phyloP scores from a whole-genome alignment of 2,113 vertebrate genomes.

The Bubo scandiacus region DNA sequence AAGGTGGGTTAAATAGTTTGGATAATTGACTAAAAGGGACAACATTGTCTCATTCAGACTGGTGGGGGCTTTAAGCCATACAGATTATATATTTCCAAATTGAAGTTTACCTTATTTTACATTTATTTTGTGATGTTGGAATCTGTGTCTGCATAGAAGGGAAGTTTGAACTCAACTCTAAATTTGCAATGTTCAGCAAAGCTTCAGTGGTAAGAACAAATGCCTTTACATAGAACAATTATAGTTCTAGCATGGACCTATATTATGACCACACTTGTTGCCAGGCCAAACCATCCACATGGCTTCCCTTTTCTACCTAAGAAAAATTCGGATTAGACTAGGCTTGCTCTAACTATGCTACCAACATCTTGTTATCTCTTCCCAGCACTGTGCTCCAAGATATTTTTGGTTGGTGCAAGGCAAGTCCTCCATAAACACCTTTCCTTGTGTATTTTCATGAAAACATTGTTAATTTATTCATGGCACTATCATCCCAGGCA shows the following conservation, averaged over 20 bases:
- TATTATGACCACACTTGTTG: accelerated
- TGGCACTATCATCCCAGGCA: conserved; percentile 11
- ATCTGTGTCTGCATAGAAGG: neutral
- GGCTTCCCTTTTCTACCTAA: neutral
- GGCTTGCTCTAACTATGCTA: neutral
- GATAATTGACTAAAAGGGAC: neutral
- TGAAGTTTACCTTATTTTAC: neutral
- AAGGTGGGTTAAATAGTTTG: neutral
- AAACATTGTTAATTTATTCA: conserved; percentile 43
- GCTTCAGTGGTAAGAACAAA: neutral
- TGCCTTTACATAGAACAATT: neutral
- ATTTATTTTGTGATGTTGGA: neutral
- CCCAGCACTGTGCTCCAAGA: neutral
- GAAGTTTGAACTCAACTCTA: neutral
- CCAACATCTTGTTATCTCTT: neutral
- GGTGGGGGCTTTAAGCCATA: neutral
- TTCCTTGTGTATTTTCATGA: neutral
- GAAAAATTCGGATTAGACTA: neutral
- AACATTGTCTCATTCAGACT: neutral
- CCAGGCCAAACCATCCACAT: neutral
- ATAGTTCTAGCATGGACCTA: neutral
- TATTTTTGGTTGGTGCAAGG: neutral
- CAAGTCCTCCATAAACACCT: neutral
- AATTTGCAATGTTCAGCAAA: neutral
- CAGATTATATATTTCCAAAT: neutral